Evolutionary conservation across 2,113 vertebrate genomes (phyloP).

Genomic region (Oryzias curvinotus): DNA sequence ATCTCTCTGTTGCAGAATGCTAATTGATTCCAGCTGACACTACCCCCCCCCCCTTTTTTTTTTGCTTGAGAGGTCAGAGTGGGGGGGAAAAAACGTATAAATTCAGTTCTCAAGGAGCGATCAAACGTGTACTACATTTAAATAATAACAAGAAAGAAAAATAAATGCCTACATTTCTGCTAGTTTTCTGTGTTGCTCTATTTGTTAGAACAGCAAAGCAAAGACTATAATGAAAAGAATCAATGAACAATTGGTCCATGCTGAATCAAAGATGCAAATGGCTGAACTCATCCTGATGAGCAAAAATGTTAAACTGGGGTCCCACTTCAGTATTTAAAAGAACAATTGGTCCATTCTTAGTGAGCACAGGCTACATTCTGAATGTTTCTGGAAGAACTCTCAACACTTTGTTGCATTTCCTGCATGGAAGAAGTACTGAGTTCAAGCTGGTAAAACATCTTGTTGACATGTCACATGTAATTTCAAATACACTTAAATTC

Average conservation of each 20-base stretch:
- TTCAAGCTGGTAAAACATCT: too few relatives aligned
- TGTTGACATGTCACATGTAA: too few relatives aligned
- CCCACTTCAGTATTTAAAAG: too few relatives aligned
- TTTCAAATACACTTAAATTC: too few relatives aligned
- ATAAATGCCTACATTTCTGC: not conserved
- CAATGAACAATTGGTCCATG: not conserved
- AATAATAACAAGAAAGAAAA: not conserved
- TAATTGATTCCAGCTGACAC: conserved; percentile 39
- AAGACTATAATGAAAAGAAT: not conserved
- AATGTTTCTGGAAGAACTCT: too few relatives aligned
- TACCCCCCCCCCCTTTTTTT: not conserved
- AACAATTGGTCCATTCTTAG: too few relatives aligned
- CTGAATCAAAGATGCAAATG: not conserved
- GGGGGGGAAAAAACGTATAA: not conserved
- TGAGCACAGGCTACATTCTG: too few relatives aligned
- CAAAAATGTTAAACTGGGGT: too few relatives aligned
- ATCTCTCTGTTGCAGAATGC: conserved; percentile 19
- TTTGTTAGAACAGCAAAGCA: not conserved
- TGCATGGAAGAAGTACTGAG: too few relatives aligned
- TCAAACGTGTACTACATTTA: conserved; percentile 1
- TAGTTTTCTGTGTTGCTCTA: too few relatives aligned
- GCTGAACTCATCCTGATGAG: too few relatives aligned
- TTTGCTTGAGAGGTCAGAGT: not conserved
- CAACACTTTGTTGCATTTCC: too few relatives aligned
- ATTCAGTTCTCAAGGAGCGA: not conserved